These are phyloP conservation scores for Pandion haliaetus DNA, from an alignment of 2,113 vertebrate species.

Conservation along the genomic window DNA sequence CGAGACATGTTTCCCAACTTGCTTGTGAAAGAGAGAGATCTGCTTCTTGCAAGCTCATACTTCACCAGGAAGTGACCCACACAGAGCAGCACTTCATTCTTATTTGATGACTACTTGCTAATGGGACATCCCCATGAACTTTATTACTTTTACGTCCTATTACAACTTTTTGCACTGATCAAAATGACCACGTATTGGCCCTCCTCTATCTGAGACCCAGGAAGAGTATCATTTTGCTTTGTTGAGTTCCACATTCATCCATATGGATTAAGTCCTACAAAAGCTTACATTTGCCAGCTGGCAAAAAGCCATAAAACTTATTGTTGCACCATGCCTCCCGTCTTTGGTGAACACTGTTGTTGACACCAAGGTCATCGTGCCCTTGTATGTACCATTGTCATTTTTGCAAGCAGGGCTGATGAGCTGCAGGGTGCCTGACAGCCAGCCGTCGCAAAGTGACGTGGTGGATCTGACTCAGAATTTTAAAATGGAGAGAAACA, in stretches of 20 bases:
- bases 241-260: not conserved
- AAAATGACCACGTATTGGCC: not conserved
- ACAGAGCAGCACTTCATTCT: not conserved
- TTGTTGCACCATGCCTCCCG: not conserved
- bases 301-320: not conserved
- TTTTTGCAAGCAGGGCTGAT: not conserved
- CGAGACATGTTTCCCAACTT: rapidly evolving
- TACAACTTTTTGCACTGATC: not conserved
- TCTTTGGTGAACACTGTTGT: not conserved
- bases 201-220: not conserved
- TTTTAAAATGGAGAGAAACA: not conserved
- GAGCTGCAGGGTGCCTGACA: not conserved
- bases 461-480: not conserved
- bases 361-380: not conserved
- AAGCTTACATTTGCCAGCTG: not conserved
- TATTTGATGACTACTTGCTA: not conserved
- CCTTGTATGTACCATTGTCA: not conserved
- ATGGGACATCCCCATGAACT: not conserved
- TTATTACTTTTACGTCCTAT: not conserved
- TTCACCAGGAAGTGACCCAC: not conserved
- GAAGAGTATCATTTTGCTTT: not conserved
- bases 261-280: not conserved
- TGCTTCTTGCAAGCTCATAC: not conserved
- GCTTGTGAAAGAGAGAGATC: not conserved
- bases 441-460: not conserved